Conservation (phyloP, 2,888 invertebrate genomes). For the Notodonta ziczac region DNA sequence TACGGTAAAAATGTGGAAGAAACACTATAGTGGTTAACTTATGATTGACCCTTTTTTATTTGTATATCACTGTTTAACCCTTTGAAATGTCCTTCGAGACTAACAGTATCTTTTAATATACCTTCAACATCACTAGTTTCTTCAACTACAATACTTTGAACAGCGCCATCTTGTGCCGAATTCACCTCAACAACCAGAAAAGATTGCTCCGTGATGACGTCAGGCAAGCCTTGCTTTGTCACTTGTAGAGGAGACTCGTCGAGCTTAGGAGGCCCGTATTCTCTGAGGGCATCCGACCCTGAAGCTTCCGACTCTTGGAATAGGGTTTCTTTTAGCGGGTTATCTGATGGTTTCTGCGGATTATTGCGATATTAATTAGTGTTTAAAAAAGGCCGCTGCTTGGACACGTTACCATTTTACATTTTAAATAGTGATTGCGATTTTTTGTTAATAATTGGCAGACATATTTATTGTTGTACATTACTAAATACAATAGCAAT, state of each 20-base stretch:
- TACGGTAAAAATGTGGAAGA: no score
- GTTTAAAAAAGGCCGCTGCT: no score
- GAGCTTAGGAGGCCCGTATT: slow-evolving; percentile 78
- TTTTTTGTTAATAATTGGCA: no score
- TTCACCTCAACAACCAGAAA: slow-evolving; percentile 42
- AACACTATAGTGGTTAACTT: no score
- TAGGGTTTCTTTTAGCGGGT: slow-evolving; percentile 69
- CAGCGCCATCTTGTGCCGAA: neutral
- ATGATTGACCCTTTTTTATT: no score
- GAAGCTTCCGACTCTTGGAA: slow-evolving; percentile 68
- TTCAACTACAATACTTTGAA: slow-evolving; percentile 8
- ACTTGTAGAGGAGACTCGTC: slow-evolving; percentile 50
- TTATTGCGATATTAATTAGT: neutral
- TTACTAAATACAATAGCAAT: no score
- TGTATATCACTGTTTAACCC: no score
- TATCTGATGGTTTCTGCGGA: slow-evolving; percentile 68
- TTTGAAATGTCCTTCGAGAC: neutral
- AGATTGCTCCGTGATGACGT: slow-evolving; percentile 58
- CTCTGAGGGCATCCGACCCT: slow-evolving; percentile 76
- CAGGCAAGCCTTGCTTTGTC: slow-evolving; percentile 64
- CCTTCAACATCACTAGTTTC: slow-evolving; percentile 33
- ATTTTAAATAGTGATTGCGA: no score
- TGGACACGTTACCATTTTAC: no score
- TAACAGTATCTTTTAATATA: slow-evolving; percentile 12
- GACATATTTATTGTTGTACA: no score